phyloP scores from a whole-genome alignment of 1,140 invertebrate species.

The Drosophila sucinea region DNA sequence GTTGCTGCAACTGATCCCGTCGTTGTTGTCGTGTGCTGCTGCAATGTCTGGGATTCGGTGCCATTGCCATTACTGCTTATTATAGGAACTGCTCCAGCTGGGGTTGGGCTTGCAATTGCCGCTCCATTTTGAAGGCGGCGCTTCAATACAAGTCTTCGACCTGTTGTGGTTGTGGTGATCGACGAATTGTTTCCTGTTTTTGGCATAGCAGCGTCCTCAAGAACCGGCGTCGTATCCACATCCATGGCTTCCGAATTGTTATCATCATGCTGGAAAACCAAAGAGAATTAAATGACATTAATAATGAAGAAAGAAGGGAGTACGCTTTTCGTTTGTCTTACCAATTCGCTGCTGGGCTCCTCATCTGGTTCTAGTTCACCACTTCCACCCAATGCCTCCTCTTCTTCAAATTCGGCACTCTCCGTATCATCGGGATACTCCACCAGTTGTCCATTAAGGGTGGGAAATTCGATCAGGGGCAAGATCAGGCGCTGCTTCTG shows the following conservation, averaged over 20 bases:
- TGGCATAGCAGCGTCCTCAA: slow-evolving; percentile 50
- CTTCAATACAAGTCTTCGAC: slow-evolving; percentile 66
- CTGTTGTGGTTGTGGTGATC: slow-evolving; percentile 31
- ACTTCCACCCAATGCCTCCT: slow-evolving; percentile 64
- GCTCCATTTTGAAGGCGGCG: slow-evolving; percentile 64
- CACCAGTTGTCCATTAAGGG: slow-evolving; percentile 85
- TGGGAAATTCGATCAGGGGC: slow-evolving; percentile 87
- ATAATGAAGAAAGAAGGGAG: slow-evolving; percentile 1
- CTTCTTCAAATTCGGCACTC: slow-evolving; percentile 80
- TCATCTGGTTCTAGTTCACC: slow-evolving; percentile 35
- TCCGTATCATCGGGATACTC: slow-evolving; percentile 74
- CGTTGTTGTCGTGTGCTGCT: background rate
- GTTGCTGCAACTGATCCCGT: background rate
- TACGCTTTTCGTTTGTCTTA: slow-evolving; percentile 22
- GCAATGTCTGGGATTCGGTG: slow-evolving; percentile 20
- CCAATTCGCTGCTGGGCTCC: slow-evolving; percentile 58
- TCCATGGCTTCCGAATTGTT: slow-evolving; percentile 63
- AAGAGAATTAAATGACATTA: background rate
- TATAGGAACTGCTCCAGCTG: slow-evolving; percentile 4
- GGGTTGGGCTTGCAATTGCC: background rate
- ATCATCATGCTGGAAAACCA: slow-evolving; percentile 45
- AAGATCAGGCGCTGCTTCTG: slow-evolving; percentile 84
- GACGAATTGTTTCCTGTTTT: slow-evolving; percentile 8
- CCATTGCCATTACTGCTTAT: slow-evolving; percentile 36
- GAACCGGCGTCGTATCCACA: slow-evolving; percentile 61